These are phyloP conservation scores for Drosophila biarmipes DNA, from an alignment of 1,140 invertebrate genomes.

Conservation along the genomic window DNA sequence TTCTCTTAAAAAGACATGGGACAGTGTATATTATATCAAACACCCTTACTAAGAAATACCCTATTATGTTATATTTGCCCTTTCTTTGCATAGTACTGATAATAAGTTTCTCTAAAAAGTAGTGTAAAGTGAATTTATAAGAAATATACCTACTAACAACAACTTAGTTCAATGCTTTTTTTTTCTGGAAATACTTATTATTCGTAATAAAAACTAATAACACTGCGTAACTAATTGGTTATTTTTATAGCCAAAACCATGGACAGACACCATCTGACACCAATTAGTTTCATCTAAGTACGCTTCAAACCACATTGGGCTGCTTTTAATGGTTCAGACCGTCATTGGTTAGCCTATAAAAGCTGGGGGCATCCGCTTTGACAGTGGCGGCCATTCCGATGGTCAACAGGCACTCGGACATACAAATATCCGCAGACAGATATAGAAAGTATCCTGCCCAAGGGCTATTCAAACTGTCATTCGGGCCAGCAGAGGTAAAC, in stretches of 20 bases:
- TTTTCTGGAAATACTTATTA: no score
- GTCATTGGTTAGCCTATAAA: conserved; percentile 35
- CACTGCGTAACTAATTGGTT: conserved; percentile 5
- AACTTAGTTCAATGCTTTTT: no score
- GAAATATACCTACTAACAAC: no score
- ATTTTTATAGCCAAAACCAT: background rate
- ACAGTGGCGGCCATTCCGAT: conserved; percentile 37
- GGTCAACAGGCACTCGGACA: conserved; percentile 26
- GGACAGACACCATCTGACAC: background rate
- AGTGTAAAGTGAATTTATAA: no score
- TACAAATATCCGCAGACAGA: background rate
- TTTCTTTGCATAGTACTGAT: no score
- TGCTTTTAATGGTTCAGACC: conserved; percentile 27
- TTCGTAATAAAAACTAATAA: conserved; percentile 8
- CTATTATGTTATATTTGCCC: no score
- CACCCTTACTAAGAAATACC: no score
- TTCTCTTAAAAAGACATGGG: no score
- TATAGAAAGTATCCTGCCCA: conserved; percentile 10
- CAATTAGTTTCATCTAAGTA: conserved; percentile 24
- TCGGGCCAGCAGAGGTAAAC: conserved; percentile 38
- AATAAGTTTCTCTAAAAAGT: no score
- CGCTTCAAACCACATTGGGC: conserved; percentile 19
- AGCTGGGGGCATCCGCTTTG: conserved; percentile 37
- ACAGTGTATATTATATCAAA: no score
- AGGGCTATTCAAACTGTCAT: conserved; percentile 25